Evolutionary conservation across 2,888 invertebrate species (phyloP), one percentile per base, ranked within the genome.

Genomic region (Drosophila putrida): DNA sequence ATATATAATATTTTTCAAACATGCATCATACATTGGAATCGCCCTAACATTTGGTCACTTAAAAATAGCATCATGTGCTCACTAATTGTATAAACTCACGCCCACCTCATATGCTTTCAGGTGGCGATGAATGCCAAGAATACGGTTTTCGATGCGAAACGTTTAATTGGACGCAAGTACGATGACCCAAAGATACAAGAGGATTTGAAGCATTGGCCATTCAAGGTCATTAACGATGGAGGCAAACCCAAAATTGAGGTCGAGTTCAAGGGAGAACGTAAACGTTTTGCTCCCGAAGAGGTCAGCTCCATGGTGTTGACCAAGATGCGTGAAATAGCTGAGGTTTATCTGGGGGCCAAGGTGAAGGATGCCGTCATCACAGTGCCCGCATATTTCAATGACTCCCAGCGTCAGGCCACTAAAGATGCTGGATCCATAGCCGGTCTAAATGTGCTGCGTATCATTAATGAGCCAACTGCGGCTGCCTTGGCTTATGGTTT

Each of bases 401-500:
- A 96, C 86, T 95, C 96, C 4, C 96, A 96, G 91, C 94, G 96
- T 10, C 96, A 96, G 91, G 96, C 96, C 10, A 97, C 97, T 8
- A 98, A 98, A 93, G 98, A 98, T 92, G 97, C 98, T 10, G 98
- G 98, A 1, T 94, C 94, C 4, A 96, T 96, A 88, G 96, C 98
- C 25, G 97, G 96, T 0, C 91, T 98, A 28, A 97, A 97, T 92
- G 97, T 98, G 2, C 93, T 98, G 41, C 94, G 98, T 83, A 98
- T 98, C 71, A 97, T 97, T 80, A 97, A 97, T 91, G 97, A 98
- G 91, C 98, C 98, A 8, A 98, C 97, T 3, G 96, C 97, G 0
- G 97, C 97, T 20, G 97, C 97, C 43, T 93, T 97, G 66, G 97
- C 97, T 63, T 97, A 98, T 86, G 97, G 98, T 6, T 92, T 96